These are phyloP conservation scores for Tenthredo scrophulariae DNA, from an alignment of 2,888 invertebrate genomes.

Conservation along the genomic window DNA sequence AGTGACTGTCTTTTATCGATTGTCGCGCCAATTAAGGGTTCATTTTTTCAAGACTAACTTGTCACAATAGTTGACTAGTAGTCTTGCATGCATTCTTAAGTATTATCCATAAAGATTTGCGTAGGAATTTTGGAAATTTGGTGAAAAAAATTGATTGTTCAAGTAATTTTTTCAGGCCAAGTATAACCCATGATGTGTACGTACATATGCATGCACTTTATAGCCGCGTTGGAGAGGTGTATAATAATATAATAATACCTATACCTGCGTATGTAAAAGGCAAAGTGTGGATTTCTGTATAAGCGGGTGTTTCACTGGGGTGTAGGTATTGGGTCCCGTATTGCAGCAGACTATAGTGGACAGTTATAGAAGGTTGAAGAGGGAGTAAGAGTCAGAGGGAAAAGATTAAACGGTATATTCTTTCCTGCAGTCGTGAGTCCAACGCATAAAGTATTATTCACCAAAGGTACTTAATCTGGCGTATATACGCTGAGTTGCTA, in stretches of 20 bases:
- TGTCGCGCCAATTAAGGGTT: neutral
- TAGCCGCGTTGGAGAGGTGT: neutral
- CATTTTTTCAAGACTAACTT: neutral
- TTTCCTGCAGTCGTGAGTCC: slow-evolving; percentile 15
- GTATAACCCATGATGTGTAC: neutral
- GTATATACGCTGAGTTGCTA: slow-evolving; percentile 34
- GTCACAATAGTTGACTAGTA: neutral
- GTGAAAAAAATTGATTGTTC: neutral
- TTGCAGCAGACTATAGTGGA: slow-evolving; percentile 20
- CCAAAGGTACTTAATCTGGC: slow-evolving; percentile 34
- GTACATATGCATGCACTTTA: neutral
- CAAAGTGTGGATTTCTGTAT: slow-evolving; percentile 16
- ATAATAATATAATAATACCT: slow-evolving; percentile 15
- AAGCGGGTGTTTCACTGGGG: slow-evolving; percentile 13
- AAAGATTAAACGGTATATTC: slow-evolving; percentile 47
- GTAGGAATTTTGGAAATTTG: neutral
- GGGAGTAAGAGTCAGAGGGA: slow-evolving; percentile 31
- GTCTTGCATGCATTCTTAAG: neutral
- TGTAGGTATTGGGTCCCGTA: slow-evolving; percentile 8
- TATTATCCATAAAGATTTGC: neutral
- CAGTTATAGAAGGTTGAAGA: slow-evolving; percentile 3
- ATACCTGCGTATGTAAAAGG: neutral
- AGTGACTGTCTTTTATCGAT: neutral
- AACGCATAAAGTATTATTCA: slow-evolving; percentile 35
- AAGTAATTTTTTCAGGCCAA: neutral